A percentile compares a stretch with the other conserved stretches of the same genome.
These are phyloP conservation scores for Tetragonula clypearis DNA, from an alignment of 1,140 invertebrate species.

Conservation along the genomic window DNA sequence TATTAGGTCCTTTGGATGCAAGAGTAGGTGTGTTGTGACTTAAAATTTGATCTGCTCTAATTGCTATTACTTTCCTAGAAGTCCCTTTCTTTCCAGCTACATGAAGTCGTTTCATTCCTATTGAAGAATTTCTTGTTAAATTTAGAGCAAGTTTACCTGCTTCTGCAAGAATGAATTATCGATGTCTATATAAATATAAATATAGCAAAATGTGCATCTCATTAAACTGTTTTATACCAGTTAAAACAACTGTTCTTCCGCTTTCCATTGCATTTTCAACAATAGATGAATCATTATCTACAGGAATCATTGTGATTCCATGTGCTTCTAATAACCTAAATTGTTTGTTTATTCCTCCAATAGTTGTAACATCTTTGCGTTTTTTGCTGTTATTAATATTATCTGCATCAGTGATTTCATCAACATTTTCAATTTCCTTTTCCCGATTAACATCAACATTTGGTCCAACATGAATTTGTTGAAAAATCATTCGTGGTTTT, in stretches of 20 bases:
- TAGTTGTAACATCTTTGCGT: conserved; percentile 74
- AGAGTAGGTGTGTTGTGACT: conserved; percentile 69
- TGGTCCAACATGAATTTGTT: conserved; percentile 73
- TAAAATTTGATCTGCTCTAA: conserved; percentile 78
- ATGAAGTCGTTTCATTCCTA: conserved; percentile 75
- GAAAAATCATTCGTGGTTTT: conserved; percentile 76
- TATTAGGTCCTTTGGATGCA: conserved; percentile 73
- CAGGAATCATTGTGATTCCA: conserved; percentile 90
- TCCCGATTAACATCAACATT: conserved; percentile 73
- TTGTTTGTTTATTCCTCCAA: conserved; percentile 76
- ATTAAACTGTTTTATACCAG: conserved; percentile 81
- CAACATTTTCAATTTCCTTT: conserved; percentile 70
- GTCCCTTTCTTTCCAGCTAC: conserved; percentile 68
- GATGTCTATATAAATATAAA: neutral
- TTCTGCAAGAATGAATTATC: conserved; percentile 79
- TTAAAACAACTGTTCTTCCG: conserved; percentile 89
- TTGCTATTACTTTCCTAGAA: conserved; percentile 77
- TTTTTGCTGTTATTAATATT: conserved; percentile 71
- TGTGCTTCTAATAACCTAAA: conserved; percentile 89
- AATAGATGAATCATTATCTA: conserved; percentile 86
- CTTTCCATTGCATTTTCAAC: conserved; percentile 90
- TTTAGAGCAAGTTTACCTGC: conserved; percentile 90
- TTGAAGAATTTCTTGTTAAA: conserved; percentile 79
- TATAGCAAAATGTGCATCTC: neutral
- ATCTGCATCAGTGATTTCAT: conserved; percentile 67